Percentiles rank a stretch among this genome's conserved stretches.
phyloP scores from a whole-genome alignment of 30 jellyfish, hydroid and myxozoan species.

The Mastigias papua region DNA sequence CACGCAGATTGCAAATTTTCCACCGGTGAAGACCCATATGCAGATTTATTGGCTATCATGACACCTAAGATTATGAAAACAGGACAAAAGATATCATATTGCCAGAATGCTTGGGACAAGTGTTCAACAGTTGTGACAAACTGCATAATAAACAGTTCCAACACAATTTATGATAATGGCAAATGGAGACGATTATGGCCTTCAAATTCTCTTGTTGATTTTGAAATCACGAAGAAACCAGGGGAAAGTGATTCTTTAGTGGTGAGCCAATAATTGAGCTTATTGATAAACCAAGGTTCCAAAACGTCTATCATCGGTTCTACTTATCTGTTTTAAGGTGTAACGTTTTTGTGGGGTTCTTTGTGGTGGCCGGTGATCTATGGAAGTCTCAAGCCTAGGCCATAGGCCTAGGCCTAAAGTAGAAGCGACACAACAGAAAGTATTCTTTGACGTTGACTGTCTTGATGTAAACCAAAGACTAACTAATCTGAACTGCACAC shows the following conservation, averaged over 20 bases:
- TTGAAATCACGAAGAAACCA: background rate
- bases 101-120: slow-evolving; percentile 1
- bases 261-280: background rate
- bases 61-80: slow-evolving; percentile 4
- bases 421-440: no score
- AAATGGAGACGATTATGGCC: slow-evolving; percentile 43
- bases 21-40: background rate
- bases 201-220: slow-evolving; percentile 1
- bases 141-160: slow-evolving; percentile 7
- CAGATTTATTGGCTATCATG: background rate
- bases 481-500: no score
- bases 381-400: no score
- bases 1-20: slow-evolving; percentile 14
- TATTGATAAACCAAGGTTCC: background rate
- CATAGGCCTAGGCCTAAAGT: no score
- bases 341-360: no score
- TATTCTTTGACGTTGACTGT: no score
- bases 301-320: no score
- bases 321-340: no score
- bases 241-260: slow-evolving; percentile 3
- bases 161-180: slow-evolving; percentile 18
- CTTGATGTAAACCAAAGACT: no score
- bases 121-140: slow-evolving; percentile 11
- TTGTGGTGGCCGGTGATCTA: no score
- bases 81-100: slow-evolving; percentile 14